These are phyloP conservation scores for Pycnomerus fuliginosus DNA, from an alignment of 2,888 invertebrate species.

Conservation along the genomic window DNA sequence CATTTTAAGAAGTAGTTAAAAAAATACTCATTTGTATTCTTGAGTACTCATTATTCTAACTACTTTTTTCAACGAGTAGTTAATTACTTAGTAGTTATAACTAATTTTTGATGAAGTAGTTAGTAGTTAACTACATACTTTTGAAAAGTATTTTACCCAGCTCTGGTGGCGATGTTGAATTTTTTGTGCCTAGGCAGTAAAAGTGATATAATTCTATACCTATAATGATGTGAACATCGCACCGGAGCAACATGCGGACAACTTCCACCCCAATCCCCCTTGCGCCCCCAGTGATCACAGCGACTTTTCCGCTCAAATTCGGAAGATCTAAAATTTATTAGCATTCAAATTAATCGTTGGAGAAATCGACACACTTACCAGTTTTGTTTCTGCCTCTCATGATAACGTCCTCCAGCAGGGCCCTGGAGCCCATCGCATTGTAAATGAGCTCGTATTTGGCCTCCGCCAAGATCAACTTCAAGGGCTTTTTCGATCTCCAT, in stretches of 20 bases:
- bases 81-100: too few relatives aligned
- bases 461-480: slow-evolving; percentile 57
- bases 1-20: too few relatives aligned
- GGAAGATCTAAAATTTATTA: slow-evolving; percentile 27
- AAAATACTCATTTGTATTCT: too few relatives aligned
- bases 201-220: slow-evolving; percentile 54
- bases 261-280: slow-evolving; percentile 81
- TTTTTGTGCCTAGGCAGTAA: slow-evolving; percentile 3
- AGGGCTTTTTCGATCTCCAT: slow-evolving; percentile 56
- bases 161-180: neutral
- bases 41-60: too few relatives aligned
- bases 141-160: too few relatives aligned
- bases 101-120: too few relatives aligned
- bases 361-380: slow-evolving; percentile 44
- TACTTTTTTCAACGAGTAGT: too few relatives aligned
- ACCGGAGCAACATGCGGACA: slow-evolving; percentile 71
- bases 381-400: slow-evolving; percentile 59
- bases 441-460: slow-evolving; percentile 59
- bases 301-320: slow-evolving; percentile 64
- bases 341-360: neutral
- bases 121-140: too few relatives aligned
- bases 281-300: slow-evolving; percentile 84
- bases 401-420: slow-evolving; percentile 61
- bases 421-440: slow-evolving; percentile 61
- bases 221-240: slow-evolving; percentile 74